A percentile compares a stretch with the other conserved stretches of the same genome.
phyloP scores from a whole-genome alignment of 1,140 invertebrate species.

The Bombus fervidus region DNA sequence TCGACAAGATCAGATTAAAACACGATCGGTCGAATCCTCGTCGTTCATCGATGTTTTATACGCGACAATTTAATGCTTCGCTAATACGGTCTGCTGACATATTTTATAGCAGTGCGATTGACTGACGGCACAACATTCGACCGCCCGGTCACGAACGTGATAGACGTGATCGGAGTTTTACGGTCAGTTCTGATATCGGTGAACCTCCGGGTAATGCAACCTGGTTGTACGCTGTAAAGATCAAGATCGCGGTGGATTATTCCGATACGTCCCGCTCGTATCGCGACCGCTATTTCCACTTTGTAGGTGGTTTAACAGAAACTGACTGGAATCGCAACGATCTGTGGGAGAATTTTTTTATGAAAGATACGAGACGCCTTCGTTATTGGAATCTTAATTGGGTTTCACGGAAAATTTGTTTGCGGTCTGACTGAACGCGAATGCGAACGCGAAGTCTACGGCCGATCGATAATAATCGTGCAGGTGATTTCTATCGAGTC shows the following conservation, averaged over 20 bases:
- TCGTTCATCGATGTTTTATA: not conserved
- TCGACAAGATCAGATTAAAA: not conserved
- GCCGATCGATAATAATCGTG: conserved; percentile 56
- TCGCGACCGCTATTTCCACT: too few species aligned
- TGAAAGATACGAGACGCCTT: not conserved
- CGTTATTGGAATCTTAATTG: not conserved
- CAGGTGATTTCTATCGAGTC: conserved; percentile 26
- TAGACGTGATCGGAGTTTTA: conserved; percentile 61
- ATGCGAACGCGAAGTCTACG: not conserved
- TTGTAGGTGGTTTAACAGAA: not conserved
- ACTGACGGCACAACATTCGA: conserved; percentile 52
- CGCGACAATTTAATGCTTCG: conserved; percentile 31
- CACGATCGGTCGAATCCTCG: not conserved
- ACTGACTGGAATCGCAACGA: not conserved
- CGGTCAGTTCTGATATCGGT: conserved; percentile 36
- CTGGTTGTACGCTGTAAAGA: conserved; percentile 12
- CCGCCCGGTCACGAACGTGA: conserved; percentile 59
- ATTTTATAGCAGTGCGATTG: conserved; percentile 53
- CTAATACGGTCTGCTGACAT: conserved; percentile 48
- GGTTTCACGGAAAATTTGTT: conserved; percentile 30
- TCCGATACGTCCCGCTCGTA: not conserved
- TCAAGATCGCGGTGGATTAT: conserved; percentile 35
- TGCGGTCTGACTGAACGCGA: not conserved
- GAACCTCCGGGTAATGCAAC: conserved; percentile 11
- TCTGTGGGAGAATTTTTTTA: not conserved